These are phyloP conservation scores for Patagioenas fasciata DNA, from an alignment of 2,113 vertebrate genomes.

Conservation along the genomic window DNA sequence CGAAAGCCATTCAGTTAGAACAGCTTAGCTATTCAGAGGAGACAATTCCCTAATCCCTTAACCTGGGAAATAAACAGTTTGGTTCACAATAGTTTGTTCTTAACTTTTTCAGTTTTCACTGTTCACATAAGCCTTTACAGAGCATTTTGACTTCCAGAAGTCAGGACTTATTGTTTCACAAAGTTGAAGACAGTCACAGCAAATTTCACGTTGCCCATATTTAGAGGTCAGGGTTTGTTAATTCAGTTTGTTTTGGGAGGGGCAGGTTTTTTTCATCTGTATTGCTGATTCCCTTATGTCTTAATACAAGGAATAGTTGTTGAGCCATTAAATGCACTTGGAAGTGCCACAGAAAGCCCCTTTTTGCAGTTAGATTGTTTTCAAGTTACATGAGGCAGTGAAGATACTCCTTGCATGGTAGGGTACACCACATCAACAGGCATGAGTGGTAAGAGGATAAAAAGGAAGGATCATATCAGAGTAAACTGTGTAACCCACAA, in stretches of 20 bases:
- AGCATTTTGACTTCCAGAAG: neutral
- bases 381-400: neutral
- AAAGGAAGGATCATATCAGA: neutral
- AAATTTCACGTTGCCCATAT: neutral
- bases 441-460: rapidly evolving
- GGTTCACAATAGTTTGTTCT: neutral
- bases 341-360: neutral
- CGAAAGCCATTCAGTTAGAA: neutral
- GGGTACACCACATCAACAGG: neutral
- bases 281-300: neutral
- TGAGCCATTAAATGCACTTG: neutral
- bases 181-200: neutral
- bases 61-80: neutral
- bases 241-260: neutral
- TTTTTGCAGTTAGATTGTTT: neutral
- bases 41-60: neutral
- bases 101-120: neutral
- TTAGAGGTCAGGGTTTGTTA: neutral
- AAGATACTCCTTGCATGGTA: neutral
- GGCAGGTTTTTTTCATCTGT: neutral
- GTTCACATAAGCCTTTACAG: neutral
- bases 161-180: neutral
- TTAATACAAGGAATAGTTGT: neutral
- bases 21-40: neutral
- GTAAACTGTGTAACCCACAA: neutral